Base-by-base conservation (phyloP, 2,888 invertebrate genomes). In the Pandemis corylana region DNA sequence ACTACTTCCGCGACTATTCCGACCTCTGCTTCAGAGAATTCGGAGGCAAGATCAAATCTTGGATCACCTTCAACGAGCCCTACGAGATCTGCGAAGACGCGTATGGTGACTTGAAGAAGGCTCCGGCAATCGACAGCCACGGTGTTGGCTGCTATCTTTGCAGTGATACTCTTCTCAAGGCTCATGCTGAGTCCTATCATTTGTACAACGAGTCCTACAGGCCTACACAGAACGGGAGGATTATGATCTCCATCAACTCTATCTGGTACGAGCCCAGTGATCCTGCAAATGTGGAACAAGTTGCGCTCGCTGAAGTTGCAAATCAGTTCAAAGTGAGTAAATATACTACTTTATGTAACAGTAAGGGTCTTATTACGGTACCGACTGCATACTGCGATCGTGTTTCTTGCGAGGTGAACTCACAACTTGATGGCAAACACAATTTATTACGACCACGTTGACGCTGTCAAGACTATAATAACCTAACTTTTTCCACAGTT, bases 11-110 rank as follows among this genome's bases (percentile, higher is more conserved):
- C 44, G 95, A 95, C 78, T 96, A 95, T 80, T 89, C 96, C 5
- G 90, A 93, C 72, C 68, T 96, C 1, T 94, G 95, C 84, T 96
- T 94, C 84, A 89, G 89, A 76, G 88, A 93, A 74, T 96, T 95
- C 78, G 96, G 96, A 46, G 94, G 93, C 79, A 92, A 91, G 82
- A 95, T 96, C 67, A 95, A 96, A 80, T 92, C 93, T 7, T 97
- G 97, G 96, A 95, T 96, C 64, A 97, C 97, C 0, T 92, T 97
- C 78, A 97, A 97, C 82, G 96, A 96, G 81, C 96, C 96, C 0
- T 94, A 92, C 73, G 94, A 95, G 77, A 90, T 95, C 63, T 95
- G 95, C 81, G 90, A 92, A 77, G 90, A 91, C 67, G 95, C 95
- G 84, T 92, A 96, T 81, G 95, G 95, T 9, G 92, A 92, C 77